Conservation (phyloP, 2,888 invertebrate species). For the Stenolophus ochropezus region DNA sequence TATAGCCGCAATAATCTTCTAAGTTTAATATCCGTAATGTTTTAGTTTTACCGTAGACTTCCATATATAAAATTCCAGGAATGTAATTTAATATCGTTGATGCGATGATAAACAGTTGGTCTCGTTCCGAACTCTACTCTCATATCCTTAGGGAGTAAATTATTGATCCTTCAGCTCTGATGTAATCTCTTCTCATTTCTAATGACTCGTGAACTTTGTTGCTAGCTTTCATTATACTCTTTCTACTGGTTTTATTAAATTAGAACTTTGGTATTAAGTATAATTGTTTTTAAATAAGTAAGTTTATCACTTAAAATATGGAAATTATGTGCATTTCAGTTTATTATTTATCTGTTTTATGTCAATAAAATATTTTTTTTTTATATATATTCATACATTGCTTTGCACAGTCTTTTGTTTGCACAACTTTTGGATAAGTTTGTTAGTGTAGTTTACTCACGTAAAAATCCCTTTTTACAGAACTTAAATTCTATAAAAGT, state of each 20-base stretch:
- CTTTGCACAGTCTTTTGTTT: too few relatives aligned
- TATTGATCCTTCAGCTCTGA: neutral
- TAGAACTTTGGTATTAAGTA: too few relatives aligned
- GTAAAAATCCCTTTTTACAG: neutral
- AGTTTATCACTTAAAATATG: too few relatives aligned
- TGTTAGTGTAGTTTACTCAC: neutral
- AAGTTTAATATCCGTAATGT: slow-evolving; percentile 17
- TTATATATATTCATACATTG: too few relatives aligned
- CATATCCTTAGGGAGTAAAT: slow-evolving; percentile 10
- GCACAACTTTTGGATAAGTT: too few relatives aligned
- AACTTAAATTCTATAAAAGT: slow-evolving; percentile 3
- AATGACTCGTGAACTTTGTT: neutral
- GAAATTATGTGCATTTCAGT: too few relatives aligned
- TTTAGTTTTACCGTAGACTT: neutral
- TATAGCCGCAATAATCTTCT: neutral
- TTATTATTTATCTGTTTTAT: too few relatives aligned
- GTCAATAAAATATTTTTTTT: too few relatives aligned
- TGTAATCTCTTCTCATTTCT: slow-evolving; percentile 23
- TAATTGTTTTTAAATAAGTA: too few relatives aligned
- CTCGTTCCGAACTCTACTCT: neutral
- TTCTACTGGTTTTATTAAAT: too few relatives aligned
- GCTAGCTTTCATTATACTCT: too few relatives aligned
- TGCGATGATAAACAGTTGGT: neutral
- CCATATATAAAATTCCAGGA: slow-evolving; percentile 12
- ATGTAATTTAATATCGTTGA: slow-evolving; percentile 34